Evolutionary conservation across 2,888 invertebrate species (phyloP), one percentile per base, ranked within the genome.

Genomic region (Cremastinae sp.): DNA sequence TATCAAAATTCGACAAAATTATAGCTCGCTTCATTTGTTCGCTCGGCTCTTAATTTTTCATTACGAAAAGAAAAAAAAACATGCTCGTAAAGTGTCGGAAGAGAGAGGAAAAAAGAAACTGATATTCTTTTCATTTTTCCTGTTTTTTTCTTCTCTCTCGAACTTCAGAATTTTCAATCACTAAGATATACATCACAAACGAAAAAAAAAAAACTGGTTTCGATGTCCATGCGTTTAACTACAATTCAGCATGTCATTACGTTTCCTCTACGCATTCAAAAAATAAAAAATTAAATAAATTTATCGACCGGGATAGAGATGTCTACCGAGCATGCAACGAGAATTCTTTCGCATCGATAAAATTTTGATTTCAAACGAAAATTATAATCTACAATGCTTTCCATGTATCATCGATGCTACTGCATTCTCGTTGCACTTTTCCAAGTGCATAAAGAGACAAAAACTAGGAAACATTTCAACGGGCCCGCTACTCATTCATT

Each of bases 11-110:
- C 28, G 49, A 45, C 47, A 35, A 20, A 39, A 35, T 41, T 12
- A 47, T 51, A 18, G 16, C 51, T 72, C 69, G 72, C 75, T 78
- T 73, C 69, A 78, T 75, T 73, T 73, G 69, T 56, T 75, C 69
- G 65, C 69, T 75, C 69, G 64, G 16, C 14, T 7, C 18, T 20
- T 35, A 16, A 58, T 58, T 59, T 51, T 65, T 51, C 61, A 55
- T 58, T 74, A 74, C 41, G 7, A 65, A 39, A 53, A 18, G 35
- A 39, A 51, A 64, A 74, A 66, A 71, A 51, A 28, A 56, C 72
- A 75, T 72, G 75, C 72, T 72, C 9, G 43, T 39, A 16, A 56
- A 56, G 51, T 28, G 47, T 45, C 16, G 51, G 39, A 22, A 14
- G 12, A 47, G 41, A 39, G 37, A 28, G n/a, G 59, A 37, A 45